These are phyloP conservation scores for Drosophila gaucha DNA, from an alignment of 2,888 invertebrate species.

Conservation along the genomic window DNA sequence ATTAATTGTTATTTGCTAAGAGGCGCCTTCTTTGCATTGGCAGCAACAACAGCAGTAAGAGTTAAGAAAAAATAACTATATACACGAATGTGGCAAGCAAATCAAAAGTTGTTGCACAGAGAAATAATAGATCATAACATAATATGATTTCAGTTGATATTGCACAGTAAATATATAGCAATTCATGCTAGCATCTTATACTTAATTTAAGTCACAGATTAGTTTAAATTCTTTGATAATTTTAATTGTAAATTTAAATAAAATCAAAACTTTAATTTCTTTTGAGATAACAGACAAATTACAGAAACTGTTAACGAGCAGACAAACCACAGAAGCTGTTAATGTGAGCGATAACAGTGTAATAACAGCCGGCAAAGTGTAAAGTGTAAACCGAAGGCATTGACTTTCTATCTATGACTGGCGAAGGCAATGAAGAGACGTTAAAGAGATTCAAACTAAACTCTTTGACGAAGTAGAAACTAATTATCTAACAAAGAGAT, in stretches of 20 bases:
- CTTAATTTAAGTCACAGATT: no score
- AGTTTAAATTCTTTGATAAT: background rate
- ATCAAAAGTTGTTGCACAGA: background rate
- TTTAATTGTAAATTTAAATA: background rate
- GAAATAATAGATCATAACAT: background rate
- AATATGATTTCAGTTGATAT: background rate
- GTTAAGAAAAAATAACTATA: background rate
- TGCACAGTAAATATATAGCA: background rate
- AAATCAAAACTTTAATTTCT: background rate
- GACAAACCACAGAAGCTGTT: background rate
- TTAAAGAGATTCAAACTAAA: background rate
- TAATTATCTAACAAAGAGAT: no score
- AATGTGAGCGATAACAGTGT: no score
- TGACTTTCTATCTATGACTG: background rate
- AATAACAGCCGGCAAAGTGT: background rate
- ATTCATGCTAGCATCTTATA: no score
- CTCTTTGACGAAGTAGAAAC: background rate
- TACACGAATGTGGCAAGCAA: background rate
- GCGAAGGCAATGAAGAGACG: background rate
- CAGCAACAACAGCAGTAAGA: background rate
- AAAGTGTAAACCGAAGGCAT: background rate
- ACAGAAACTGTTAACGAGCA: background rate
- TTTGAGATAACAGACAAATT: background rate
- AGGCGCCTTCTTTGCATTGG: slow-evolving; percentile 31
- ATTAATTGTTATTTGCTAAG: slow-evolving; percentile 71